Evolutionary conservation across 2,888 invertebrate genomes (phyloP).

Genomic region (Operophtera brumata): DNA sequence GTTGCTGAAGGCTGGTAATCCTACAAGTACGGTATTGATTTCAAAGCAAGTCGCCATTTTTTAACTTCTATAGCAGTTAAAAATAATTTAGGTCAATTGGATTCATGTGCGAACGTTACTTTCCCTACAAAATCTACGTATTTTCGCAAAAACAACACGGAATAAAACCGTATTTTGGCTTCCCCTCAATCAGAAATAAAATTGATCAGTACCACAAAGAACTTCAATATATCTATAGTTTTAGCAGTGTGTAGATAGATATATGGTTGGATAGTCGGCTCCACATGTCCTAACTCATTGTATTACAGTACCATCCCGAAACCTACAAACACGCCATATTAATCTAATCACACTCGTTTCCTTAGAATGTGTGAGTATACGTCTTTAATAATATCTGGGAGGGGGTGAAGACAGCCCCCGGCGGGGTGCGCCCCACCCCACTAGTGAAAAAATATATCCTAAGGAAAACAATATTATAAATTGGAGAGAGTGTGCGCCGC

Average conservation of each 20-base stretch:
- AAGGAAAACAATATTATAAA: slow-evolving; percentile 81
- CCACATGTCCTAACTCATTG: slow-evolving; percentile 39
- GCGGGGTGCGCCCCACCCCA: slow-evolving; percentile 50
- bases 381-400: slow-evolving; percentile 80
- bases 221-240: slow-evolving; percentile 3
- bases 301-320: slow-evolving; percentile 41
- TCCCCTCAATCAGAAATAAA: slow-evolving; percentile 21
- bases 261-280: neutral
- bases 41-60: too few species aligned
- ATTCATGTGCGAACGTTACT: slow-evolving; percentile 16
- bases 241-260: neutral
- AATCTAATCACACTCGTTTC: slow-evolving; percentile 78
- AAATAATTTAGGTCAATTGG: slow-evolving; percentile 20
- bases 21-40: too few species aligned
- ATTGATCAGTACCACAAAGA: slow-evolving; percentile 23
- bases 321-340: slow-evolving; percentile 62
- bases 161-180: slow-evolving; percentile 14
- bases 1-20: too few species aligned
- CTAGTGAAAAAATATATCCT: slow-evolving; percentile 81
- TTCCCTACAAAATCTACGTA: neutral
- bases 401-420: slow-evolving; percentile 39
- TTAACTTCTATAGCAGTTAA: neutral
- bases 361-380: slow-evolving; percentile 77
- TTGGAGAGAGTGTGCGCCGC: slow-evolving; percentile 63
- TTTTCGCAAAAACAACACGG: slow-evolving; percentile 23